These are phyloP conservation scores for Tetragnatha versicolor DNA, from an alignment of 1,140 invertebrate genomes.

Conservation along the genomic window DNA sequence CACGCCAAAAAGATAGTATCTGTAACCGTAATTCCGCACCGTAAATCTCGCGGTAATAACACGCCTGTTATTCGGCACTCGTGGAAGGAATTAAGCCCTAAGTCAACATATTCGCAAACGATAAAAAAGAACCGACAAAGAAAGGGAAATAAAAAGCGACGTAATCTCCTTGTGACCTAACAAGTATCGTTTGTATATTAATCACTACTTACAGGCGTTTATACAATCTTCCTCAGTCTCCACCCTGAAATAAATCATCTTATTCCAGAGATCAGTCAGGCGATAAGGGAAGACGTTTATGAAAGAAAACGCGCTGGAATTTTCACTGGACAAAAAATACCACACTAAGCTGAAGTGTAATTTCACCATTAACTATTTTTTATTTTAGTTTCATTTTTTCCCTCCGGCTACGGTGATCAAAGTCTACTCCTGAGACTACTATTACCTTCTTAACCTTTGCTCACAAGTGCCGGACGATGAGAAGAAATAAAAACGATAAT, in stretches of 20 bases:
- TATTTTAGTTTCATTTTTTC: conserved; percentile 12
- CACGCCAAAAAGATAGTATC: neutral
- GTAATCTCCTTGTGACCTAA: conserved; percentile 2
- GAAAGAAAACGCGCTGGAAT: conserved; percentile 38
- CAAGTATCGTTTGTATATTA: conserved; percentile 48
- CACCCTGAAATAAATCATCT: conserved; percentile 36
- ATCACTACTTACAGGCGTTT: conserved; percentile 43
- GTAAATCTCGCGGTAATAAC: conserved; percentile 37
- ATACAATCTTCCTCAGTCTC: conserved; percentile 36
- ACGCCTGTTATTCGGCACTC: neutral
- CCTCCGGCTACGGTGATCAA: neutral
- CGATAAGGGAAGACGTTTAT: conserved; percentile 40
- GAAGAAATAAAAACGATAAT: conserved; percentile 14
- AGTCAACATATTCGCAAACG: conserved; percentile 33
- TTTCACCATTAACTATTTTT: conserved; percentile 44
- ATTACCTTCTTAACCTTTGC: conserved; percentile 44
- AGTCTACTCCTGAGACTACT: conserved; percentile 13
- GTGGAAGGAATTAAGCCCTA: conserved; percentile 12
- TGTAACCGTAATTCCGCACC: neutral
- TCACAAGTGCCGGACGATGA: conserved; percentile 24
- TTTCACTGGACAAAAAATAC: conserved; percentile 6
- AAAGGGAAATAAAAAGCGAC: conserved; percentile 11
- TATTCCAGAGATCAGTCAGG: conserved; percentile 9
- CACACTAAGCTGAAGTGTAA: conserved; percentile 23
- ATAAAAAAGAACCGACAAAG: conserved; percentile 1